These are phyloP conservation scores for Littorina saxatilis DNA, from an alignment of 1,140 invertebrate species.

Conservation along the genomic window DNA sequence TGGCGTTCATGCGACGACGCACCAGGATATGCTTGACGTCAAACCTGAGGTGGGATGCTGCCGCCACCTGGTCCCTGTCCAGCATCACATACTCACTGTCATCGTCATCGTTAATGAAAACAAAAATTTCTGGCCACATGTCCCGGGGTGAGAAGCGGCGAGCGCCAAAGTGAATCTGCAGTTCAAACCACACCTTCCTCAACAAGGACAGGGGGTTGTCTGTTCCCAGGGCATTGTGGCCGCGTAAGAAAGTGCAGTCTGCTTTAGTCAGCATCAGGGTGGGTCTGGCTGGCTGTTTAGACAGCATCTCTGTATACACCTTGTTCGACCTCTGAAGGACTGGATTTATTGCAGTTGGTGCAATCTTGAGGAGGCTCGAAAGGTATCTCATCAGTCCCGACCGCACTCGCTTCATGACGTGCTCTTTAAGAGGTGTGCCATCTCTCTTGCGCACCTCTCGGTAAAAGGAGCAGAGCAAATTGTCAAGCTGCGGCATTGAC, in stretches of 20 bases:
- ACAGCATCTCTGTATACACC: conserved; percentile 21
- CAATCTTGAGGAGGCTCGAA: not conserved
- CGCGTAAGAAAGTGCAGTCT: conserved; percentile 17
- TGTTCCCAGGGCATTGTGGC: conserved; percentile 17
- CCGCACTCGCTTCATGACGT: not conserved
- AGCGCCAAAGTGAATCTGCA: conserved; percentile 45
- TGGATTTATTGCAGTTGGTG: not conserved
- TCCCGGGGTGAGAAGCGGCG: conserved; percentile 24
- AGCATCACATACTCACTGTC: conserved; percentile 13
- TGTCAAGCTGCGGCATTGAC: conserved; percentile 27
- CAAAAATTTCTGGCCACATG: conserved; percentile 27
- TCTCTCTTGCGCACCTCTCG: conserved; percentile 39
- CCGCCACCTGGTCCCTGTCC: conserved; percentile 1
- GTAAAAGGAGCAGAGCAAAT: conserved; percentile 24
- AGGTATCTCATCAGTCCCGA: conserved; percentile 26
- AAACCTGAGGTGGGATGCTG: not conserved
- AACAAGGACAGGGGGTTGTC: conserved; percentile 42
- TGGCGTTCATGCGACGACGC: conserved; percentile 24
- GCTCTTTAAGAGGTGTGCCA: conserved; percentile 37
- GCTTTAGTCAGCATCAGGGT: not conserved
- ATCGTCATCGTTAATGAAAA: conserved; percentile 9
- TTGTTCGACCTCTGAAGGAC: conserved; percentile 16
- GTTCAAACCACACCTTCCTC: conserved; percentile 48
- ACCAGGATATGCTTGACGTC: conserved; percentile 18
- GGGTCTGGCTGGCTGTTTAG: conserved; percentile 13